Evolutionary conservation across 2,797 vertebrate species (phyloP), one percentile per base, ranked within the genome.

Genomic region (Hippocampus kuda): DNA sequence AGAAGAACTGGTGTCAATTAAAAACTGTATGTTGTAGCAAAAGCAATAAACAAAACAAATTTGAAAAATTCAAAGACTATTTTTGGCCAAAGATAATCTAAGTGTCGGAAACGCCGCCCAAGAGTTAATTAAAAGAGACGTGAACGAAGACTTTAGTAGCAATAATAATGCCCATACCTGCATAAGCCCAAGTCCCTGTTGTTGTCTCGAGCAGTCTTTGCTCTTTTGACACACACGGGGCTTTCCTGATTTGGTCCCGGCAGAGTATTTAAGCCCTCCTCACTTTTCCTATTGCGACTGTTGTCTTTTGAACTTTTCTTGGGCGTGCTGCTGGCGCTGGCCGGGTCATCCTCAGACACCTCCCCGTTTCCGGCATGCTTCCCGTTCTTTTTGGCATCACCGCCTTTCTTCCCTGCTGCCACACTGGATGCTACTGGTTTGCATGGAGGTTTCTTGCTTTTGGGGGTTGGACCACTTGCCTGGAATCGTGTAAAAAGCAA

Each of bases 401-500:
- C 84, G 0, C 72, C 78, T 84, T 95, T 98, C 85, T 94, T 98
- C 68, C 85, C 87, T 44, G 91, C 65, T 59, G 74, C 85, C 64
- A 71, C 88, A 2, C 74, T 76, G n/a, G 85, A 73, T 72, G 85
- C 79, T 75, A 75, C 75, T 49, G 83, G 82, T 92, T 94, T 96
- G 78, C 88, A 89, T 67, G 88, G 93, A 83, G 93, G 85, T 83
- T 96, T 99, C 90, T 97, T 98, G 76, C 83, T 90, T 91, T 97
- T 98, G 72, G 95, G 89, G 67, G 91, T 92, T 64, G 96, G 94
- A 80, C 94, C 94, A 62, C 97, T 98, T 83, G 97, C 97, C 96
- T 98, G 83, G 56, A 84, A 38, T 79, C 22, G 77, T 72, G 57
- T 83, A 79, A 24, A 76, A 72, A 65, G 26, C 68, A 72, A 76